phyloP scores from a whole-genome alignment of 2,888 invertebrate species.

The Scaptomyza flava region DNA sequence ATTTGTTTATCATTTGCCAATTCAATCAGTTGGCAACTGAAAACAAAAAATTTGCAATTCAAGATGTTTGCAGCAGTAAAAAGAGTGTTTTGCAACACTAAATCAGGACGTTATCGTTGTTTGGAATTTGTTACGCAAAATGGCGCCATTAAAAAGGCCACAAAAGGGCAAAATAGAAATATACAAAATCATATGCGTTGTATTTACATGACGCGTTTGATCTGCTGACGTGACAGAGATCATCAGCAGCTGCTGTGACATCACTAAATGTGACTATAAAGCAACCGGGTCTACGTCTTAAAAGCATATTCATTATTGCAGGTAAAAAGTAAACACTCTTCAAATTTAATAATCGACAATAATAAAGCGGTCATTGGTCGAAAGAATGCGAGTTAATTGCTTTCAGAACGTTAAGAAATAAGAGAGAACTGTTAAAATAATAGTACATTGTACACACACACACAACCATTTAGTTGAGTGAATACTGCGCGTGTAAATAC shows the following conservation, averaged over 20 bases:
- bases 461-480: constrained; percentile 17
- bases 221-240: constrained; percentile 61
- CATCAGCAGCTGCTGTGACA: constrained; percentile 11
- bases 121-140: constrained; percentile 46
- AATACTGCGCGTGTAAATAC: constrained; percentile 50
- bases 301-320: constrained; percentile 24
- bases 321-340: constrained; percentile 31
- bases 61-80: constrained; percentile 1
- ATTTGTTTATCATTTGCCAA: constrained; percentile 35
- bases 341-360: constrained; percentile 13
- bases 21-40: constrained; percentile 17
- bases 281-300: constrained; percentile 28
- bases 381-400: neutral
- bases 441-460: constrained; percentile 4
- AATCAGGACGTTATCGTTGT: constrained; percentile 19
- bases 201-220: constrained; percentile 26
- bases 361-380: constrained; percentile 18
- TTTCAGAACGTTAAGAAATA: constrained; percentile 16
- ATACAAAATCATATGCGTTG: constrained; percentile 56
- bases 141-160: constrained; percentile 44
- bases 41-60: constrained; percentile 1
- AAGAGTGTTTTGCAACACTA: constrained; percentile 9
- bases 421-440: constrained; percentile 32
- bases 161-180: constrained; percentile 47
- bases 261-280: neutral